Conservation (phyloP, 1,140 invertebrate genomes). For the Acromyrmex echinatior region DNA sequence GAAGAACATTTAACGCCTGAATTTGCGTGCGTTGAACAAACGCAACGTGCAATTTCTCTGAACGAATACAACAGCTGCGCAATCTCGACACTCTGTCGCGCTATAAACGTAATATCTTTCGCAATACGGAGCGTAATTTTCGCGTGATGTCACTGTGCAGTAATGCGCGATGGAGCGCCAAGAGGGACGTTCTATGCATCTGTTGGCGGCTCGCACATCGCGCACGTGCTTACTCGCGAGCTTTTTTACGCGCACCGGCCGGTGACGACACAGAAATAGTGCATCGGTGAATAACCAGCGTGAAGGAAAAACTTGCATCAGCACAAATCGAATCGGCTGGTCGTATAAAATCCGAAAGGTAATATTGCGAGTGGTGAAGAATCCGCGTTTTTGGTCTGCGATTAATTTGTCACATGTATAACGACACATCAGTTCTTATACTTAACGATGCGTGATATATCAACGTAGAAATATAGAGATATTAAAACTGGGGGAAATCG, state of each 20-base stretch:
- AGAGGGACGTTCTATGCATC: constrained; percentile 24
- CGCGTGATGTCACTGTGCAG: constrained; percentile 70
- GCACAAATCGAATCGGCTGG: background rate
- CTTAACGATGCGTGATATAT: background rate
- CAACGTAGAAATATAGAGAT: background rate
- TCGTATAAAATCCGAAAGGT: background rate
- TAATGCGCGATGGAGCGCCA: constrained; percentile 62
- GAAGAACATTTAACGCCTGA: constrained; percentile 35
- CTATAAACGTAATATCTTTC: constrained; percentile 64
- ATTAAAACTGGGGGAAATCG: background rate
- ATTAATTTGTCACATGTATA: constrained; percentile 10
- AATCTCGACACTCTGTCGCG: constrained; percentile 47
- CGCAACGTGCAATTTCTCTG: constrained; percentile 51
- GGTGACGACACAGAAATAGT: constrained; percentile 39
- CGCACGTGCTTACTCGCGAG: constrained; percentile 47
- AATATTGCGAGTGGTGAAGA: background rate
- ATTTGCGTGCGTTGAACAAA: constrained; percentile 26
- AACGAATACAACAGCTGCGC: constrained; percentile 58
- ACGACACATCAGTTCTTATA: background rate
- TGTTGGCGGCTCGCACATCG: constrained; percentile 32
- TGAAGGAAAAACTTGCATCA: background rate
- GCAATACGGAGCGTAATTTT: constrained; percentile 63
- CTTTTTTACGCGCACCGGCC: constrained; percentile 5
- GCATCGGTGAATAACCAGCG: constrained; percentile 21
- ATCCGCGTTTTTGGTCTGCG: background rate